Evolutionary conservation across 2,113 vertebrate genomes (phyloP).

Genomic region (Toxostoma redivivum): DNA sequence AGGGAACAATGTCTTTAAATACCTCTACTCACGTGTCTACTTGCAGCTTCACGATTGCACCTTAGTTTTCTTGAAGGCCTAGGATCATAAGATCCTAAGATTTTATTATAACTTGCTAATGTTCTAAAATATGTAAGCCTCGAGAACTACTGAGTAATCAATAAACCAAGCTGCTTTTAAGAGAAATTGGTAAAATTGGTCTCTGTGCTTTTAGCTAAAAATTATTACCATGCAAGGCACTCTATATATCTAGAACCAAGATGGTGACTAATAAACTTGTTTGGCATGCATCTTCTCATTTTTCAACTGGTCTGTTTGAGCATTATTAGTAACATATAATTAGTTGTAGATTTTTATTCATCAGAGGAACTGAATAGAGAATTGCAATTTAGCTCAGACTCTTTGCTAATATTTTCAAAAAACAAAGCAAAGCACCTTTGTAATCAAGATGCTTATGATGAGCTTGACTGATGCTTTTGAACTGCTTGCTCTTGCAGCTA

Average conservation of each 20-base stretch:
- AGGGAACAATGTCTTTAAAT: neutral
- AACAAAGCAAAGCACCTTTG: neutral
- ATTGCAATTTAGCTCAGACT: neutral
- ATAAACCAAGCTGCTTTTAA: neutral
- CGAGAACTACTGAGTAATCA: neutral
- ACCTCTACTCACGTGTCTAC: neutral
- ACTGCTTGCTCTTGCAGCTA: slow-evolving; percentile 71
- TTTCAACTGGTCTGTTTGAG: neutral
- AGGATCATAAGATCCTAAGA: neutral
- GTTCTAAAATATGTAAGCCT: neutral
- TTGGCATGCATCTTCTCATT: neutral
- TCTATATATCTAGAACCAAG: neutral
- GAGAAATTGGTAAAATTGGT: neutral
- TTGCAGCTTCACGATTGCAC: neutral
- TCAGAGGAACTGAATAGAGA: neutral
- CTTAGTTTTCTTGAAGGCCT: neutral
- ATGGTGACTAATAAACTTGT: neutral
- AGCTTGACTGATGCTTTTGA: neutral
- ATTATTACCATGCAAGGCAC: neutral
- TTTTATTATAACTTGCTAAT: neutral
- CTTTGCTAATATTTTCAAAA: neutral
- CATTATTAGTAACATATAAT: neutral
- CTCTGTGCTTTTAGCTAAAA: neutral
- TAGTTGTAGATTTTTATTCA: neutral
- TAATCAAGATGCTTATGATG: neutral